Evolutionary conservation across 2,797 vertebrate species (phyloP), one percentile per base, ranked within the genome.

Genomic region (Uromys caudimaculatus): DNA sequence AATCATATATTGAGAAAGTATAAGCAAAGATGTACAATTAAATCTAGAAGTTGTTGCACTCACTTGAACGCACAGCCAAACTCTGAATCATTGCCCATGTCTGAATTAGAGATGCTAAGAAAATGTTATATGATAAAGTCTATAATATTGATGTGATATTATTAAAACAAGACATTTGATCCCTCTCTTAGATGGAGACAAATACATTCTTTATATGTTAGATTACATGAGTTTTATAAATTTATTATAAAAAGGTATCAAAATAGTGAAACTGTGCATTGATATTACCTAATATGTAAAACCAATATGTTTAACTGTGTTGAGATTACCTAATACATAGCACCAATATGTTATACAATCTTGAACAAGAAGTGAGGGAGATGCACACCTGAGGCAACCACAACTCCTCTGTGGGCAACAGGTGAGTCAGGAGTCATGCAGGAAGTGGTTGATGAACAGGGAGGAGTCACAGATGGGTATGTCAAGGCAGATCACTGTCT

Each of bases 161-260:
- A 9, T 12, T 90, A 90, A 95, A 17, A 12, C 17, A 82, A n/a
- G 75, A 92, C 17, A 79, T 91, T 94, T 50, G 62, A 52, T 92
- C n/a, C 0, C 12, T 2, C 56, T 62, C 27, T 9, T 29, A 38
- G 54, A 76, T 54, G 17, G 11, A 96, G 10, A 93, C 90, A 50
- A 89, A 93, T 54, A 67, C 1, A n/a, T 21, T 50, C 88, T 29
- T 83, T 8, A 60, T 78, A n/a, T 29, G 5, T 79, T 54, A 92
- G 35, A 23, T 89, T 52, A 76, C n/a, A 44, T 32, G 47, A 95
- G 0, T 62, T 89, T 94, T 69, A 52, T 58, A 82, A 64, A 47
- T 71, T 71, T 50, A 29, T 56, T 29, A 81, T 64, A 54, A 71
- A 79, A 29, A 79, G 19, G 64, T 3, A 4, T 19, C 14, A 14